Conservation (phyloP, 1,140 invertebrate genomes). For the Spodoptera frugiperda region DNA sequence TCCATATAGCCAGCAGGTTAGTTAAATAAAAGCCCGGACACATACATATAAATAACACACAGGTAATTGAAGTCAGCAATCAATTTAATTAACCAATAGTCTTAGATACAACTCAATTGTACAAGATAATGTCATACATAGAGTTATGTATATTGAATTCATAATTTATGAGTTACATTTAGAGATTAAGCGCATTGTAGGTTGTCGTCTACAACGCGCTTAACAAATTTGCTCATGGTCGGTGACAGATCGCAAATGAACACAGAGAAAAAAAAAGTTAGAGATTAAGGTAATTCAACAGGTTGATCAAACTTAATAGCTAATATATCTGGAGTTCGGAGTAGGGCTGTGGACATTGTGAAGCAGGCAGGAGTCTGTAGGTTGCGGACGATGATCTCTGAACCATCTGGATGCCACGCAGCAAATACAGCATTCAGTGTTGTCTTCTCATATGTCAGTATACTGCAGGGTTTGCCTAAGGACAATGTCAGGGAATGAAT, state of each 20-base stretch:
- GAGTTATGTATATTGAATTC: not conserved
- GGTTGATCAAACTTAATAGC: constrained; percentile 69
- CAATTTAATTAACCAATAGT: too few species aligned
- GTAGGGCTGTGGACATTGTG: constrained; percentile 64
- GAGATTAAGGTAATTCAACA: constrained; percentile 46
- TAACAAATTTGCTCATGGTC: too few species aligned
- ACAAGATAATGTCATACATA: not conserved
- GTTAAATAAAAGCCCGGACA: too few species aligned
- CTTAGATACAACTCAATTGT: not conserved
- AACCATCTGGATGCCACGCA: constrained; percentile 70
- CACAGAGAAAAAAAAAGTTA: too few species aligned
- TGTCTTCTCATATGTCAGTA: constrained; percentile 75
- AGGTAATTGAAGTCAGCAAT: too few species aligned
- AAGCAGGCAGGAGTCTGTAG: constrained; percentile 71
- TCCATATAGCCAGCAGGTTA: too few species aligned
- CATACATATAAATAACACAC: too few species aligned
- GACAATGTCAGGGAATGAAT: constrained; percentile 29
- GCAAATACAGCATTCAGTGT: constrained; percentile 67
- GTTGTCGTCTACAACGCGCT: too few species aligned
- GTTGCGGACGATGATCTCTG: constrained; percentile 69
- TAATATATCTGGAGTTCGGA: constrained; percentile 74
- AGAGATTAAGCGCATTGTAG: too few species aligned
- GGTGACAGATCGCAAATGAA: too few species aligned
- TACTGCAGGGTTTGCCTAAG: constrained; percentile 69
- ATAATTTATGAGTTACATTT: too few species aligned